Evolutionary conservation across 2,888 invertebrate genomes (phyloP).

Genomic region (Trissonchulus latispiculum): DNA sequence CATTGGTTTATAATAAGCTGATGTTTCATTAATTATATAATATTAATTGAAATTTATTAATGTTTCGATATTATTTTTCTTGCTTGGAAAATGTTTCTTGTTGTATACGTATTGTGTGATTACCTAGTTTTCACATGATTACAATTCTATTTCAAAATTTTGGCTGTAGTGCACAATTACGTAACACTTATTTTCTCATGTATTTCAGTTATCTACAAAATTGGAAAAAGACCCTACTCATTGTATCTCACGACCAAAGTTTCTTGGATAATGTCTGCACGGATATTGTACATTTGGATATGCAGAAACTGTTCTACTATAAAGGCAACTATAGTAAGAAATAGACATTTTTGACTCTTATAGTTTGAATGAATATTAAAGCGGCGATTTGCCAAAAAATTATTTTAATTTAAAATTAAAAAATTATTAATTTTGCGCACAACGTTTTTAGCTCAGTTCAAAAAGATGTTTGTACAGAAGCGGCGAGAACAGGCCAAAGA

Average conservation of each 20-base stretch:
- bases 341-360: conserved; percentile 7
- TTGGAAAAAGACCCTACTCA: conserved; percentile 96
- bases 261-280: conserved; percentile 99
- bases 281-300: conserved; percentile 93
- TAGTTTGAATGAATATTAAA: neutral
- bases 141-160: no score
- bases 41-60: no score
- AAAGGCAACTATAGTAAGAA: conserved; percentile 74
- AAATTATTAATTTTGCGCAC: neutral
- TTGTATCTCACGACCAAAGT: conserved; percentile 99
- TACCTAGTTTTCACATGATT: no score
- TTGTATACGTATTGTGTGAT: no score
- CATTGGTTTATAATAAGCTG: no score
- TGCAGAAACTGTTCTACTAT: conserved; percentile 85
- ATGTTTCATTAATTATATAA: conserved; percentile 48
- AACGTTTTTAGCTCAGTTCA: conserved; percentile 57
- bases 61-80: no score
- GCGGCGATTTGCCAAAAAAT: no score
- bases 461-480: conserved; percentile 96
- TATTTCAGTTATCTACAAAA: conserved; percentile 70
- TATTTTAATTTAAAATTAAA: no score
- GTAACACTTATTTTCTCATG: no score
- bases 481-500: conserved; percentile 87
- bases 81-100: no score
- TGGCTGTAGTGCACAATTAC: no score